phyloP scores from a whole-genome alignment of 2,888 invertebrate species.

The Meghimatium bilineatum region DNA sequence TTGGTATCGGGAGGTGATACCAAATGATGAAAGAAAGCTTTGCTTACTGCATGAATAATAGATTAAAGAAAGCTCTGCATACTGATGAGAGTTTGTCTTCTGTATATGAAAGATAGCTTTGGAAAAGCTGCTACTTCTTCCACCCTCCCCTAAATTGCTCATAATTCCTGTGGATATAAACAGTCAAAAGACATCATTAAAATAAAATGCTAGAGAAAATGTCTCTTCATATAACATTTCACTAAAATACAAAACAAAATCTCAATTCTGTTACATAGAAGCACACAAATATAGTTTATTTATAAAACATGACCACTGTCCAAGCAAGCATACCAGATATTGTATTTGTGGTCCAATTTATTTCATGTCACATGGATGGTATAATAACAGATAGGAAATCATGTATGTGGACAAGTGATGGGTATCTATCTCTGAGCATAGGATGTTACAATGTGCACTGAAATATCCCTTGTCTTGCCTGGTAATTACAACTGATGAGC shows the following conservation, averaged over 20 bases:
- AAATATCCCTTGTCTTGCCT: background rate
- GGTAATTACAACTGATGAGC: background rate
- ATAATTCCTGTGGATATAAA: no score
- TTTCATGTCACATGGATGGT: background rate
- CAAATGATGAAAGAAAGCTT: no score
- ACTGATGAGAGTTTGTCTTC: no score
- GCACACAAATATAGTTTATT: conserved; percentile 1
- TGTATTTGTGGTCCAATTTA: background rate
- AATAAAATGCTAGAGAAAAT: no score
- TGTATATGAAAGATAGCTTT: no score
- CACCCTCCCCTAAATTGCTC: no score
- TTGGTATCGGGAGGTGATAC: no score
- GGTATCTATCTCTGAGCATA: background rate
- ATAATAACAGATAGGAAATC: background rate
- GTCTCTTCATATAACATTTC: background rate
- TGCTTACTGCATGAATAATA: no score
- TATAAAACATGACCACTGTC: background rate
- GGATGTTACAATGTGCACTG: background rate
- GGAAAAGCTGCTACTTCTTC: no score
- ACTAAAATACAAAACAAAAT: background rate
- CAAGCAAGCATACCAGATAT: background rate
- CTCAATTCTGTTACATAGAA: background rate
- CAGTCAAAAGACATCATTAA: no score
- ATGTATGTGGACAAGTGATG: background rate
- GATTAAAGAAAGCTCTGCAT: no score